A percentile compares a stretch with the other conserved stretches of the same genome.
Conservation (phyloP, 2,888 invertebrate species). For the Aricia artaxerxes region DNA sequence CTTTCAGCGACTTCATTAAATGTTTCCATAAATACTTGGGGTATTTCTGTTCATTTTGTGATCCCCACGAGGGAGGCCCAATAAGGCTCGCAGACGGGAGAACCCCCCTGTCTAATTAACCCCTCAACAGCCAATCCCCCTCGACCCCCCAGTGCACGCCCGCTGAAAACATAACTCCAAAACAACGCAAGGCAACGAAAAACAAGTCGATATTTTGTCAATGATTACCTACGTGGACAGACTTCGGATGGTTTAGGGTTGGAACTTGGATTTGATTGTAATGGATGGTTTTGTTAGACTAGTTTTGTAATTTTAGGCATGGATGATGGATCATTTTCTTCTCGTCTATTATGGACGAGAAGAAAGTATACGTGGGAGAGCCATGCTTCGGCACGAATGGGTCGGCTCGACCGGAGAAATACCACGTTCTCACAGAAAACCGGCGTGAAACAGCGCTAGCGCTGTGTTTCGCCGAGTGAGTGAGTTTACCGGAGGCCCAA, state of each 20-base stretch:
- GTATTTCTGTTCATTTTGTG: slow-evolving; percentile 26
- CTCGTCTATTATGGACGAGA: background rate
- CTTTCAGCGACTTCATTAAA: slow-evolving; percentile 25
- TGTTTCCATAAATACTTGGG: slow-evolving; percentile 24
- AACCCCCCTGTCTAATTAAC: slow-evolving; percentile 38
- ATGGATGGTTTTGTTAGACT: background rate
- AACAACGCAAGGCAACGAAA: slow-evolving; percentile 33
- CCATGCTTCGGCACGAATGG: too few relatives aligned
- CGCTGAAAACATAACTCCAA: slow-evolving; percentile 35
- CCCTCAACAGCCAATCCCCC: slow-evolving; percentile 22
- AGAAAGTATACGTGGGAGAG: background rate
- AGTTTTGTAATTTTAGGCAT: background rate
- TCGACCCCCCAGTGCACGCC: slow-evolving; percentile 30
- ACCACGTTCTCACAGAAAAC: too few relatives aligned
- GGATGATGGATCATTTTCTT: background rate
- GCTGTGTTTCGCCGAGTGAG: too few relatives aligned
- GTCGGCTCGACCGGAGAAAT: too few relatives aligned
- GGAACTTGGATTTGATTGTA: background rate
- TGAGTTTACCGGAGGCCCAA: too few relatives aligned
- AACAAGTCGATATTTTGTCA: slow-evolving; percentile 29
- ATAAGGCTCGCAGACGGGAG: slow-evolving; percentile 37
- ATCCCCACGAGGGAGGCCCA: slow-evolving; percentile 18
- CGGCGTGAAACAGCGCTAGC: too few relatives aligned
- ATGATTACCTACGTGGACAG: slow-evolving; percentile 8
- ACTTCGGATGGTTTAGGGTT: background rate